Base-by-base conservation (phyloP, 1,140 invertebrate species). In the Archivesica marissinica region DNA sequence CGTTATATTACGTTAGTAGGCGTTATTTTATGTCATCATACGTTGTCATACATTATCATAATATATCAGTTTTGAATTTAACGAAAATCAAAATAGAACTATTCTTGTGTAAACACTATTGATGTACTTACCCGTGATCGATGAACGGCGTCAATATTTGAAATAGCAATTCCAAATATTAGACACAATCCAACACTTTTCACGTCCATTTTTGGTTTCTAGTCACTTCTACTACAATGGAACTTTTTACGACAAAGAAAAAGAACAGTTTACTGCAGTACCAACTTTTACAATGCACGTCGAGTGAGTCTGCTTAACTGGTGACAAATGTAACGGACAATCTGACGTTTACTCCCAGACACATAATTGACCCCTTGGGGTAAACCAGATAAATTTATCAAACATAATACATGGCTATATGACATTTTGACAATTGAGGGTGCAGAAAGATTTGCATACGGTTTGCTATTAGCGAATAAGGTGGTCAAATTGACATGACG, bases 201-300 rank as follows among this genome's bases (percentile, higher is more conserved):
- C 59, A 64, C 30, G 23, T 64, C 28, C 59, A 64, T 64, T n/a
- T n/a, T n/a, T n/a, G n/a, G n/a, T n/a, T n/a, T n/a, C 59, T 35
- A 35, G 2, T n/a, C 50, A 52, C 17, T 4, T n/a, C 4, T 7
- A n/a, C 2, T 20, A 52, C 4, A 52, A 2, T 52, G 4, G 17
- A 7, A 52, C 50, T 9, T 59, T 59, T 59, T 28, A 59, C 54
- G n/a, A 59, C 54, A 59, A 28, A 11, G 3, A 28, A 28, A 9
- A 17, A 59, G 1, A 15, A n/a, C 1, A 1, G 25, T 59, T 28
- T 59, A 28, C n/a, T 25, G 33, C 15, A 59, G 3, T 20, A 15
- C 25, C 7, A 47, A 47, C 44, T 9, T 17, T 17, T 7, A n/a
- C n/a, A n/a, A n/a, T n/a, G n/a, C n/a, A n/a, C n/a, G n/a, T n/a